Base-by-base conservation (phyloP, 2,888 invertebrate species). In the Phorcus lineatus region DNA sequence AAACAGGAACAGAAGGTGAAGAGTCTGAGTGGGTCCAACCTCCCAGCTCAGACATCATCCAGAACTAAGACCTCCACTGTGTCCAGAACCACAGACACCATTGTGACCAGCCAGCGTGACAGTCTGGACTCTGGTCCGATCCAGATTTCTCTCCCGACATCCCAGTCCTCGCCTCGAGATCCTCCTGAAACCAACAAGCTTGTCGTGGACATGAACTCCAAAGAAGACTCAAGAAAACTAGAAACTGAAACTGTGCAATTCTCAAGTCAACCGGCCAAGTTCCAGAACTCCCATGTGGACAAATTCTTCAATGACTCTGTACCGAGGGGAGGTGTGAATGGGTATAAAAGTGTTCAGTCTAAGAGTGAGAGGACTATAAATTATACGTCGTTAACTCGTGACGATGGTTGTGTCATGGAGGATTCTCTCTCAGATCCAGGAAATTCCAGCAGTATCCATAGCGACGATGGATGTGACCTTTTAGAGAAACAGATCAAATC, bases 211-310 rank as follows among this genome's bases (percentile, higher is more conserved):
- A 78, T 40, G 47, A 40, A 66, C 67, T 77, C 66, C 62, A 77
- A 70, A 28, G 31, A 77, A 17, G 31, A 66, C 17, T 16, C 47
- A 28, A 74, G 76, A 11, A 57, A 79, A 31, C 80, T 90, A 17
- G 88, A 90, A 80, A 82, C 84, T n/a, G 88, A 89, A 70, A 86
- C 57, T 24, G 82, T 83, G 9, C 82, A 86, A 31, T 90, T 90
- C 81, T 84, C 86, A 13, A 83, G 86, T 36, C 86, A 87, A 19
- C 52, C 81, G 16, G 83, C 86, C 17, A 83, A 83, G 24, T 90
- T 90, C 57, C 17, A 70, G 13, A 85, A 85, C 40, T 22, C 76
- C 24, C 75, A 80, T 22, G 74, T 83, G 2, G 76, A 76, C 19
- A 55, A 55, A 19, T 54, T 70, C 40, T 70, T 70, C 57, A 57